Percentiles rank a stretch among this genome's conserved stretches.
Evolutionary conservation across 2,888 invertebrate genomes (phyloP).

Genomic region (Miltochrista miniata): DNA sequence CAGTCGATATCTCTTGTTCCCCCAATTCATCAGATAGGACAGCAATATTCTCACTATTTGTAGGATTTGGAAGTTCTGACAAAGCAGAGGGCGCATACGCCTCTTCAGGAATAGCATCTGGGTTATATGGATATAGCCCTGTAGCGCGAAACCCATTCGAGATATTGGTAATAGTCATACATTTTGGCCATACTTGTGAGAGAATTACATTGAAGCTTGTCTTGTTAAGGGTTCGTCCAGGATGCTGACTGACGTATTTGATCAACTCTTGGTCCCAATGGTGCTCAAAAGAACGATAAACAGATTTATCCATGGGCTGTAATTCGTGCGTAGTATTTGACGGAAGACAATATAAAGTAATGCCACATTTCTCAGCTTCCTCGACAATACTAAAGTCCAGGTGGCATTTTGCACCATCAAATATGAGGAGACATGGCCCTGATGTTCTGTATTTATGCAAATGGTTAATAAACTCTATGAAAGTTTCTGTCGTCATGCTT

Average conservation of each 20-base stretch:
- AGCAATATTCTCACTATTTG: constrained; percentile 22
- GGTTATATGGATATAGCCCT: constrained; percentile 23
- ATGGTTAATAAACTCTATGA: constrained; percentile 26
- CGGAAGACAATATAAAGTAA: constrained; percentile 26
- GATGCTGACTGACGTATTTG: constrained; percentile 17
- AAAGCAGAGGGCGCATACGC: constrained; percentile 24
- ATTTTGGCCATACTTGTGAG: constrained; percentile 22
- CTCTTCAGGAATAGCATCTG: constrained; percentile 22
- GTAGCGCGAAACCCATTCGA: constrained; percentile 27
- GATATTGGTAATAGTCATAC: constrained; percentile 25
- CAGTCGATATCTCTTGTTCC: constrained; percentile 18
- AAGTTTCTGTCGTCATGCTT: constrained; percentile 19
- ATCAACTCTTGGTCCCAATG: constrained; percentile 16
- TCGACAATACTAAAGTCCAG: constrained; percentile 25
- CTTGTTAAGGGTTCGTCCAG: constrained; percentile 23
- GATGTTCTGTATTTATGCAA: constrained; percentile 22
- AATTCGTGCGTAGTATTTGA: too few relatives aligned
- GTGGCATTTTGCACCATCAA: constrained; percentile 25
- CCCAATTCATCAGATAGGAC: constrained; percentile 3
- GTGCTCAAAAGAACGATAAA: constrained; percentile 28
- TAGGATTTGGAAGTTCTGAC: constrained; percentile 19
- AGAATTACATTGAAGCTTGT: constrained; percentile 23
- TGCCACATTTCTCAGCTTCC: constrained; percentile 22
- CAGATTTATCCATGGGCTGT: constrained; percentile 31
- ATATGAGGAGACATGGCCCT: constrained; percentile 25